A percentile compares a stretch with the other conserved stretches of the same genome.
Conservation (phyloP, 1,140 invertebrate species). For the Lepeophtheirus salmonis region DNA sequence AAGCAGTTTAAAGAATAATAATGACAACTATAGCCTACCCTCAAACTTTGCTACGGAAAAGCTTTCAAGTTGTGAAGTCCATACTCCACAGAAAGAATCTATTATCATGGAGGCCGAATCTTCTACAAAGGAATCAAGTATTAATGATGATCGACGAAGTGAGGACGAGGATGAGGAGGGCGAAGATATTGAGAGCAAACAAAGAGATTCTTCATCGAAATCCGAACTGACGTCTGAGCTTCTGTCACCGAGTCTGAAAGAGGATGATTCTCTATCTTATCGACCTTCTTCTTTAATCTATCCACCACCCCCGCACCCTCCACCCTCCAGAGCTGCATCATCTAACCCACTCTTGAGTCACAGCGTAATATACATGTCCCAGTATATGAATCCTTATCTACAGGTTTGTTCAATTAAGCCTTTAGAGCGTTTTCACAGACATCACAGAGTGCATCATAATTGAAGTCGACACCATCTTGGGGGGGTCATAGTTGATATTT, state of each 20-base stretch:
- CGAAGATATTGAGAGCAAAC: neutral
- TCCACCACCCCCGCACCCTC: too few relatives aligned
- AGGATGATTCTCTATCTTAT: neutral
- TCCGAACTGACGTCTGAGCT: too few relatives aligned
- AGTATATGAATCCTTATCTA: conserved; percentile 39
- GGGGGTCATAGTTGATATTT: too few relatives aligned
- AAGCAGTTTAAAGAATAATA: neutral
- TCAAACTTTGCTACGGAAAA: too few relatives aligned
- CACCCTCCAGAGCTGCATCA: neutral
- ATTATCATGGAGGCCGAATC: neutral
- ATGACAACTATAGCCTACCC: neutral
- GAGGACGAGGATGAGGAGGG: neutral
- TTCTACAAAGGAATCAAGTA: neutral
- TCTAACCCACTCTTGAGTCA: conserved; percentile 50
- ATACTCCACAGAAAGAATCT: neutral
- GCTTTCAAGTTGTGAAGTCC: neutral
- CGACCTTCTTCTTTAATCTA: neutral
- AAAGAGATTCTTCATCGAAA: neutral
- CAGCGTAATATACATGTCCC: conserved; percentile 75
- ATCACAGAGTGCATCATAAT: too few relatives aligned
- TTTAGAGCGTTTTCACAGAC: too few relatives aligned
- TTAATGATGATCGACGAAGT: neutral
- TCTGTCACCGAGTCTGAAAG: too few relatives aligned
- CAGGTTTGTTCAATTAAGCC: conserved; percentile 20
- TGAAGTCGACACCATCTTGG: too few relatives aligned